phyloP scores from a whole-genome alignment of 2,888 invertebrate species.

The Scaptodrosophila latifasciaeformis region DNA sequence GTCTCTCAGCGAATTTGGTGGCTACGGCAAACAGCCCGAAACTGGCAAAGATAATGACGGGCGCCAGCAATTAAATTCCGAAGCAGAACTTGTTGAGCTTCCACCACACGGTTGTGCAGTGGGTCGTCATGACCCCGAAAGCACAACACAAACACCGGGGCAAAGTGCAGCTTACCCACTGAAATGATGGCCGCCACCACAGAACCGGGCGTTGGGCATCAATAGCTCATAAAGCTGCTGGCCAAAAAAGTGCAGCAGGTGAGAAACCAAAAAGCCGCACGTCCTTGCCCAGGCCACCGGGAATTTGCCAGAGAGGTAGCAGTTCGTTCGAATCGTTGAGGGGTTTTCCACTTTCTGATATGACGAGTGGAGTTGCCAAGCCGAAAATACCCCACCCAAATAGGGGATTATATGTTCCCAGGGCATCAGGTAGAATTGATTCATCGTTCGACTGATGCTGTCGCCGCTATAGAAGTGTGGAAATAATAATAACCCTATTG shows the following conservation, averaged over 20 bases:
- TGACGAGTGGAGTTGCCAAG: conserved; percentile 47
- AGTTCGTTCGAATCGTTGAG: no score
- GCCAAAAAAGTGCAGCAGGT: conserved; percentile 42
- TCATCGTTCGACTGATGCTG: conserved; percentile 58
- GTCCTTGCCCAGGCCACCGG: conserved; percentile 5
- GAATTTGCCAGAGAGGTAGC: no score
- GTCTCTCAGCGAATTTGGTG: conserved; percentile 59
- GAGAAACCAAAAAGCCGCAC: conserved; percentile 53
- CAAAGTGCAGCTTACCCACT: conserved; percentile 65
- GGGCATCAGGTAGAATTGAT: conserved; percentile 61
- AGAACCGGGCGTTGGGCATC: conserved; percentile 58
- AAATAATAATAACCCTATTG: not conserved
- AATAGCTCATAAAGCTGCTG: conserved; percentile 67
- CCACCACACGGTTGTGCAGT: conserved; percentile 51
- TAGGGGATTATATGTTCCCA: conserved; percentile 66
- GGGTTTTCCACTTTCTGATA: no score
- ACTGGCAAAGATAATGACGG: conserved; percentile 49
- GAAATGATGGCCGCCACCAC: conserved; percentile 62
- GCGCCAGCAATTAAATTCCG: conserved; percentile 68
- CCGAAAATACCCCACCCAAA: conserved; percentile 60
- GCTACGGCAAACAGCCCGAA: conserved; percentile 57
- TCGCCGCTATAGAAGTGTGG: conserved; percentile 47
- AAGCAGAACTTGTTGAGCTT: conserved; percentile 66
- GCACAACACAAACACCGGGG: conserved; percentile 53
- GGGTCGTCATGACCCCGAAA: conserved; percentile 51